Evolutionary conservation across 2,797 vertebrate species (phyloP).

Genomic region (Prionace glauca): DNA sequence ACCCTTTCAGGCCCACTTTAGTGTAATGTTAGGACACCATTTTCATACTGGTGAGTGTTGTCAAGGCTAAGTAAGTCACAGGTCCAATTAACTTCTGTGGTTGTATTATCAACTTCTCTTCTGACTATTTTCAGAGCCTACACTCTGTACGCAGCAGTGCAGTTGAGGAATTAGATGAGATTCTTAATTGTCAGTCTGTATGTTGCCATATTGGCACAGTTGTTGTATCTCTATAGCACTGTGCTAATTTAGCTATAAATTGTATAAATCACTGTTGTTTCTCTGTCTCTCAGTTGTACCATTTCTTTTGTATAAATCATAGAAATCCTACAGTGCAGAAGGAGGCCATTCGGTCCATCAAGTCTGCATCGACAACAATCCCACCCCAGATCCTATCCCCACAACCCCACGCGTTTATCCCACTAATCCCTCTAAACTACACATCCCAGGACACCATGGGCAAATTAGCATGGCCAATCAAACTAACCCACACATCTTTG

Average conservation of each 20-base stretch:
- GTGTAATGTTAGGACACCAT: neutral
- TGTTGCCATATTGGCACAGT: neutral
- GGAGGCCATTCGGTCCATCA: too few relatives aligned
- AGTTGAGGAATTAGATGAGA: neutral
- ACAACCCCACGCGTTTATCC: too few relatives aligned
- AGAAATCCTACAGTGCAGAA: too few relatives aligned
- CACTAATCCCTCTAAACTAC: too few relatives aligned
- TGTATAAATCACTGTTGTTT: neutral
- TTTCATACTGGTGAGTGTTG: neutral
- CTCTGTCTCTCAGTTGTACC: neutral
- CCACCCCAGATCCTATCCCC: too few relatives aligned
- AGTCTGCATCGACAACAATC: too few relatives aligned
- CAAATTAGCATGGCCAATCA: too few relatives aligned
- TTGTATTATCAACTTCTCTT: neutral
- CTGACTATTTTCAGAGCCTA: neutral
- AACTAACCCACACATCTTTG: too few relatives aligned
- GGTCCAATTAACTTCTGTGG: neutral
- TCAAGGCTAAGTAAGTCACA: neutral
- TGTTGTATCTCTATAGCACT: neutral
- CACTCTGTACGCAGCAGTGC: neutral
- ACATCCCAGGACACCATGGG: too few relatives aligned
- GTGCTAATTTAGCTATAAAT: neutral
- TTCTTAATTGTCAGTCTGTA: neutral
- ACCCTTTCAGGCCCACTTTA: neutral
- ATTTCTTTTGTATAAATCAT: neutral